These are phyloP conservation scores for Rhineura floridana DNA, from an alignment of 2,113 vertebrate genomes.

Conservation along the genomic window DNA sequence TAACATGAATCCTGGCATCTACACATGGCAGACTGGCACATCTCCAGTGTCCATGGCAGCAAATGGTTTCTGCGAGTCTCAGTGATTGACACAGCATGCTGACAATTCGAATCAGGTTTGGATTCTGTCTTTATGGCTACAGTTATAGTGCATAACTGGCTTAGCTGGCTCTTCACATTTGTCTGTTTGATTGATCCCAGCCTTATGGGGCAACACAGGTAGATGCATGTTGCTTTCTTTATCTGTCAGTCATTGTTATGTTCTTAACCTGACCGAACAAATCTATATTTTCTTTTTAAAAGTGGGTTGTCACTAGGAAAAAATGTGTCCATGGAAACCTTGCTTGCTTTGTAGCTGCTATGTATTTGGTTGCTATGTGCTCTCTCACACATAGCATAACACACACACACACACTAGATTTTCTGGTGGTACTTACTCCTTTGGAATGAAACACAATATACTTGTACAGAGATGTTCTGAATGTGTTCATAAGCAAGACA, in stretches of 20 bases:
- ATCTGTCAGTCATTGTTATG: slow-evolving; percentile 8
- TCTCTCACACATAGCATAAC: background rate
- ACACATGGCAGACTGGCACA: slow-evolving; percentile 36
- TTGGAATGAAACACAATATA: slow-evolving; percentile 71
- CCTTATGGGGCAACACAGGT: background rate
- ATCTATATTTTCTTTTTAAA: slow-evolving; percentile 52
- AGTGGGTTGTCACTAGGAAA: slow-evolving; percentile 52
- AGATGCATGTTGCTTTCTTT: slow-evolving; percentile 14
- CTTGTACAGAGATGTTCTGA: slow-evolving; percentile 72
- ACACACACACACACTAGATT: slow-evolving; percentile 29
- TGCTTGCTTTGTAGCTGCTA: slow-evolving; percentile 51
- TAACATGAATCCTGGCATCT: background rate
- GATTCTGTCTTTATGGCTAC: background rate
- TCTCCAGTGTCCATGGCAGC: slow-evolving; percentile 28
- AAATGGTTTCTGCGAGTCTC: slow-evolving; percentile 28
- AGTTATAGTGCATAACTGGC: background rate
- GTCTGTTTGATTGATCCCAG: background rate
- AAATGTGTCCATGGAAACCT: slow-evolving; percentile 70
- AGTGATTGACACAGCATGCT: background rate
- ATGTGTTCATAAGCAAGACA: slow-evolving; percentile 67
- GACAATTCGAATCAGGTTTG: background rate
- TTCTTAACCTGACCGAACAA: slow-evolving; percentile 43
- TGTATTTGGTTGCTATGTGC: slow-evolving; percentile 60
- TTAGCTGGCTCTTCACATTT: background rate
- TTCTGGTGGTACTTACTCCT: slow-evolving; percentile 69